Base-by-base conservation (phyloP, 2,797 vertebrate species). In the Chromis chromis region DNA sequence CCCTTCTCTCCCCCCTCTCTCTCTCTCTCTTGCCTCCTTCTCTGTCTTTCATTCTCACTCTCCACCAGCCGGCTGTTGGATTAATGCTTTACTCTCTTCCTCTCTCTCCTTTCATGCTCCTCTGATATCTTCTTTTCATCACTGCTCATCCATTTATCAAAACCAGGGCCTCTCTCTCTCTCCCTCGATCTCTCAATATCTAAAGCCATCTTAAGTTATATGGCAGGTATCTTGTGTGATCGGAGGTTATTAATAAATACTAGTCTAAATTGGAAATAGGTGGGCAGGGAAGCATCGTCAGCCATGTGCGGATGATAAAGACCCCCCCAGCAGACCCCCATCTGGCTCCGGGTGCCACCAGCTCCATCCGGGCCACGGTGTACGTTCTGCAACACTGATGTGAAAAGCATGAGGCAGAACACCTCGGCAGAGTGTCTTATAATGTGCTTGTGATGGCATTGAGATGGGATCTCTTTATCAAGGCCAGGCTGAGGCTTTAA, bases 101-200 rank as follows among this genome's bases (percentile, higher is more conserved):
- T 62, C 94, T 95, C 94, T 94, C 95, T 95, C 94, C 94, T 94
- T 94, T 95, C 94, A 95, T 95, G 93, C 95, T 94, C 93, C 93
- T 96, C 82, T 96, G 95, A 97, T 96, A 96, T 97, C 96, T 96
- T 95, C 95, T 96, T 97, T 97, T 97, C 95, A 97, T 98, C 97
- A 96, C 95, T 86, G 93, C 91, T 95, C 87, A 92, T 94, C 95
- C 96, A 98, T 98, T 97, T 94, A 96, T 99, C 96, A 98, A 90
- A 93, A 78, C 94, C 88, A 91, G 94, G 88, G 90, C 90, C 88
- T 86, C 94, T 72, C 88, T 86, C 94, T 72, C 19, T 78, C 61
- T 62, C 49, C 61, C 66, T 81, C 28, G 52, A 19, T 62, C 78
- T 79, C 78, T 78, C 70, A 64, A 53, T 78, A 82, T 84, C 75